Percentiles rank a stretch among this genome's conserved stretches.
These are phyloP conservation scores for Nipponia nippon DNA, from an alignment of 2,113 vertebrate species.

Conservation along the genomic window DNA sequence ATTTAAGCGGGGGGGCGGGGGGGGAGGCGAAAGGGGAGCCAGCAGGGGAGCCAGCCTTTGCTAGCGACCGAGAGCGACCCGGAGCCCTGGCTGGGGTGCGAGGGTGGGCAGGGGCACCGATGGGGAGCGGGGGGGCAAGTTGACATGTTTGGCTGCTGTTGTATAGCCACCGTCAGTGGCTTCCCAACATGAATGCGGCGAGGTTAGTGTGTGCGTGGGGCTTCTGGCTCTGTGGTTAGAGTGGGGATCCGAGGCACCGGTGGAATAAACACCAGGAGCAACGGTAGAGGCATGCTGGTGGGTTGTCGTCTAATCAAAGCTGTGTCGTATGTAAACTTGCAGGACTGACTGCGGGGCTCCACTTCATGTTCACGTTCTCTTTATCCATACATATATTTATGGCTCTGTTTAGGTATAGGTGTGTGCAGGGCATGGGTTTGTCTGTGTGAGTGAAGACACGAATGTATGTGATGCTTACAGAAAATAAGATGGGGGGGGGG, in stretches of 20 bases:
- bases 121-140: neutral
- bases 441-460: too few relatives aligned
- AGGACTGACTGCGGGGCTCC: neutral
- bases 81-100: slow-evolving; percentile 5
- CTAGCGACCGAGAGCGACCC: neutral
- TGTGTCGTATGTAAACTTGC: neutral
- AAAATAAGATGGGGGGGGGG: neutral
- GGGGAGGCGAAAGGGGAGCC: neutral
- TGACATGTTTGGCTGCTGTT: slow-evolving; percentile 44
- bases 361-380: rapidly evolving
- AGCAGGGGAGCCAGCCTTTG: neutral
- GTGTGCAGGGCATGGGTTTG: neutral
- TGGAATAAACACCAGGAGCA: neutral
- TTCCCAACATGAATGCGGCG: slow-evolving; percentile 18
- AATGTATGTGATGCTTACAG: neutral
- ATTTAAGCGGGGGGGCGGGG: neutral
- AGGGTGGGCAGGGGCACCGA: neutral
- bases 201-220: slow-evolving; percentile 40
- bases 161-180: slow-evolving; percentile 19
- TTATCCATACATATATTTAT: rapidly evolving
- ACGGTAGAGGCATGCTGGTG: neutral
- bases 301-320: neutral
- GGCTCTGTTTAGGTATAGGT: neutral
- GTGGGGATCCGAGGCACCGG: neutral
- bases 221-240: slow-evolving; percentile 3